Percentiles rank a stretch among this genome's conserved stretches.
Conservation (phyloP, 30 jellyfish, hydroid and myxozoan genomes). For the Mastigias papua region DNA sequence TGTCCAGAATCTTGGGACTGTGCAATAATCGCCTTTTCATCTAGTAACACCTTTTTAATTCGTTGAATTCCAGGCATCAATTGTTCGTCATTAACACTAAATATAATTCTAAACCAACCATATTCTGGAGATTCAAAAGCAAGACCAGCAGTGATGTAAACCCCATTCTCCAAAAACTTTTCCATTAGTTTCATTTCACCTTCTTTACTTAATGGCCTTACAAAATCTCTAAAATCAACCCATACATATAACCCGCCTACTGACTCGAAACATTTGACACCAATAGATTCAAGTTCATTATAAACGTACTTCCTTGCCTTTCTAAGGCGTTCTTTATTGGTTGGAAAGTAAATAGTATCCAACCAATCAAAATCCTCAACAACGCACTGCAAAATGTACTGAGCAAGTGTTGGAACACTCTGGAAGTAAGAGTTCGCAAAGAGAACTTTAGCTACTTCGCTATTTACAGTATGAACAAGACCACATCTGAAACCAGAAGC, state of each 20-base stretch:
- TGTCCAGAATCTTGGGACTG: no score
- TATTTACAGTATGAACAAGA: conserved; percentile 72
- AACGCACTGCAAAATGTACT: conserved; percentile 48
- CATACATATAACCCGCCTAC: conserved; percentile 78
- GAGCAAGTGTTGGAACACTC: conserved; percentile 76
- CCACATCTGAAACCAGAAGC: conserved; percentile 90
- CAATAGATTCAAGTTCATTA: conserved; percentile 33
- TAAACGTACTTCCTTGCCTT: conserved; percentile 30
- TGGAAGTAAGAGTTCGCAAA: conserved; percentile 59
- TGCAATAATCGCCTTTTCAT: not conserved
- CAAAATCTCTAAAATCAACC: conserved; percentile 57
- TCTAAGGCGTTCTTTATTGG: conserved; percentile 50
- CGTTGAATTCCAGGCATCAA: conserved; percentile 52
- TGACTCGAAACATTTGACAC: conserved; percentile 35
- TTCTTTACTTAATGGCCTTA: conserved; percentile 35
- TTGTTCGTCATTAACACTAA: conserved; percentile 27
- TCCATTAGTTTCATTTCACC: conserved; percentile 72
- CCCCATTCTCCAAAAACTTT: conserved; percentile 54
- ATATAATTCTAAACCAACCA: conserved; percentile 87
- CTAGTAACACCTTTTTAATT: conserved; percentile 27
- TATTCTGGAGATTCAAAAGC: conserved; percentile 73
- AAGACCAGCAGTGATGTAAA: conserved; percentile 73
- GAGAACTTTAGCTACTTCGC: conserved; percentile 44
- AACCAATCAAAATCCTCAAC: conserved; percentile 77
- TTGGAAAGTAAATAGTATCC: conserved; percentile 55